Conservation (phyloP, 2,797 vertebrate species). For the Linurgus olivaceus region DNA sequence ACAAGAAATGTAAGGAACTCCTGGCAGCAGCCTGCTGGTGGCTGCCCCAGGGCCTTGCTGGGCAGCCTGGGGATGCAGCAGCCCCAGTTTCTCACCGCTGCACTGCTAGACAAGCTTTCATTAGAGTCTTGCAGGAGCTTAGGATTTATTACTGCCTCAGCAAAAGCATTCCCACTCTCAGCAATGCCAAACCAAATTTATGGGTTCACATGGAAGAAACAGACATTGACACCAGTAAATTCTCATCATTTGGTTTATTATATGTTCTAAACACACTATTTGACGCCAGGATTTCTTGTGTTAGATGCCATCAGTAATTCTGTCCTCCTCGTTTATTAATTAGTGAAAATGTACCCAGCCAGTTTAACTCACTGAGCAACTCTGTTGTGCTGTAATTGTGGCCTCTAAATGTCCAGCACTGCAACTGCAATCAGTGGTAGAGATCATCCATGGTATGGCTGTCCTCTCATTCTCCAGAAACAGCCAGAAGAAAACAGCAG, state of each 20-base stretch:
- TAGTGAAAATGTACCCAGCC: neutral
- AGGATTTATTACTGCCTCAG: neutral
- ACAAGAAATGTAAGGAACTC: neutral
- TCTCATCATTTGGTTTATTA: neutral
- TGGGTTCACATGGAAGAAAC: neutral
- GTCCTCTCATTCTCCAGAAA: neutral
- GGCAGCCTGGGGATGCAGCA: neutral
- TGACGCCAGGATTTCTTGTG: neutral
- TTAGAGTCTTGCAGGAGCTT: neutral
- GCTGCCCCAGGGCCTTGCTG: neutral
- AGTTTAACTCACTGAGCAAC: neutral
- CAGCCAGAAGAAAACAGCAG: neutral
- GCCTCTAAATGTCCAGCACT: neutral
- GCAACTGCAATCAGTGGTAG: neutral
- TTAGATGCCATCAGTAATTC: neutral
- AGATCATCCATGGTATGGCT: neutral
- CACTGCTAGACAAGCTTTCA: neutral
- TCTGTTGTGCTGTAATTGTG: neutral
- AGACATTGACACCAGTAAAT: neutral
- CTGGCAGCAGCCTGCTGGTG: neutral
- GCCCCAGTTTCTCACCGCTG: neutral
- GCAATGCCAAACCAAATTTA: neutral
- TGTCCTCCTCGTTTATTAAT: neutral
- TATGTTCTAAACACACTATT: neutral
- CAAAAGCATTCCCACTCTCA: neutral